Base-by-base conservation (phyloP, 2,888 invertebrate species). In the Noctua janthe region DNA sequence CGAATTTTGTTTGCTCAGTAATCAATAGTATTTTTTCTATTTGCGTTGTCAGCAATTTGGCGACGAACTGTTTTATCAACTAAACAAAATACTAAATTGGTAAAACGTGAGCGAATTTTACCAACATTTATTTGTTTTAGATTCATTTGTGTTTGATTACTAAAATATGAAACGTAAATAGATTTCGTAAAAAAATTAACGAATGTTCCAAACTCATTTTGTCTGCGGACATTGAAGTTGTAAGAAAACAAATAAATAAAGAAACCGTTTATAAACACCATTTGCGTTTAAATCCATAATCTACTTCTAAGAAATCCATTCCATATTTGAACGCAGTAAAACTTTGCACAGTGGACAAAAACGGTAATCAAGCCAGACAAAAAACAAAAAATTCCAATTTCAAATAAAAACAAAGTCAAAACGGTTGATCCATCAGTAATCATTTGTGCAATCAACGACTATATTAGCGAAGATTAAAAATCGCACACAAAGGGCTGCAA, bases 401-500 rank as follows among this genome's bases (percentile, higher is more conserved):
- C 43, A 15, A 71, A 74, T 73, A 47, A 80, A 77, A 66, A 69
- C 35, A 74, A 81, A 75, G 84, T 87, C 80, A 89, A 86, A 82
- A 89, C 56, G 54, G 54, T 85, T 86, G 74, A 77, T 83, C 82
- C 79, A 76, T 84, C 77, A 49, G 56, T 86, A 89, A 91, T 88
- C 83, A 87, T 86, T 87, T 85, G 84, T 87, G 84, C 89, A 91
- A 92, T 91, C 91, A 89, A 91, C 87, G 91, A 91, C 90, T 85
- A 92, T 93, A 94, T 94, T 94, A 93, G 92, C 87, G 85, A 83
- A 95, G 95, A 96, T 96, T 96, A 95, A 96, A 94, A 95, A 93
- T 91, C 89, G 86, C 91, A 84, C 92, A 96, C 96, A 96, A 96
- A 92, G 93, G 88, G 83, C 92, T 91, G 91, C 80, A 89, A 92